Evolutionary conservation across 2,888 invertebrate species (phyloP), one percentile per base, ranked within the genome.

Genomic region (Ferdinandea cuprea): DNA sequence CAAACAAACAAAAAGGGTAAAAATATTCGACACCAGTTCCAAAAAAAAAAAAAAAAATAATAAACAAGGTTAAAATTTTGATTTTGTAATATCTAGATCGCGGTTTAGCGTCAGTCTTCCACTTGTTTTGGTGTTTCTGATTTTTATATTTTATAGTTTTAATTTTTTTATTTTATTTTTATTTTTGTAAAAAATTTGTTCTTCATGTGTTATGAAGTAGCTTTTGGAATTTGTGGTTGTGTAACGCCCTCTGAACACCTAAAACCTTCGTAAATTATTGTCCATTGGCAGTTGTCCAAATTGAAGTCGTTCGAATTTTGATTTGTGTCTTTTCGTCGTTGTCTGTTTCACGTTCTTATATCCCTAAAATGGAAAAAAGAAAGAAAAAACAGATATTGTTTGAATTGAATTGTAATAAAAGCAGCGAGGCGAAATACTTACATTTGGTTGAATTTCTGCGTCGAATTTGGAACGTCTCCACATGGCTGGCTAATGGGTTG

Each of bases 41-140:
- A 68, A 68, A 78, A 35, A 50, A 46, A 35, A 35, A 11, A 0
- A 35, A 35, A 19, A 73, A 42, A 40, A 50, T 9, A 35, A 11
- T 0, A 35, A 35, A 19, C 68, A 42, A 40, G 42, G 19, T 3
- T 59, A 9, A 32, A 28, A 30, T 46, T 77, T 81, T 21, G 61
- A 66, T 63, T 78, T 32, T 66, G 77, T 83, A 68, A 83, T 83
- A 78, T 78, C 78, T 77, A 83, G 77, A 83, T 72, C 83, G 83
- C 83, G 48, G 30, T 63, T 54, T 78, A 42, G 83, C 83, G 40
- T 15, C 83, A 83, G 72, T 83, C 78, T 40, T 78, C 46, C 42
- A 78, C 77, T 77, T 83, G 59, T 68, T 83, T 83, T 83, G 83
- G 83, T 83, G 83, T 78, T 78, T 78, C 35, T 61, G 56, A 68